Evolutionary conservation across 2,113 vertebrate genomes (phyloP).

Genomic region (Coturnix japonica): DNA sequence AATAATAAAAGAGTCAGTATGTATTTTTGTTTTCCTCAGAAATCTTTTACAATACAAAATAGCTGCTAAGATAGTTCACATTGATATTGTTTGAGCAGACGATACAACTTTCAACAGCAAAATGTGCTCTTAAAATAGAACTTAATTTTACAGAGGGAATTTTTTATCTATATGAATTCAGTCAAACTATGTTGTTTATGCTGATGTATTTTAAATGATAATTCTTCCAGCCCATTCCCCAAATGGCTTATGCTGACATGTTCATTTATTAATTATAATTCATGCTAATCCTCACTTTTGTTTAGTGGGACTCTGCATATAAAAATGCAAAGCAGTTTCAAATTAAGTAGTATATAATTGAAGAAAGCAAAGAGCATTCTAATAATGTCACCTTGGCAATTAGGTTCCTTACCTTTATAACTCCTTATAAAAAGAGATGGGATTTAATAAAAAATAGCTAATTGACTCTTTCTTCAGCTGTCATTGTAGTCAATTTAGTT

Average conservation of each 20-base stretch:
- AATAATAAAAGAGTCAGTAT: not conserved
- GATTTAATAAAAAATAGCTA: not conserved
- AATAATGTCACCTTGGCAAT: not conserved
- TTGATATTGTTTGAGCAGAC: not conserved
- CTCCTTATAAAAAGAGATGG: fast-evolving
- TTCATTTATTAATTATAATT: not conserved
- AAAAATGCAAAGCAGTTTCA: not conserved
- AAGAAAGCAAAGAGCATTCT: not conserved
- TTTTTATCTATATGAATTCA: not conserved
- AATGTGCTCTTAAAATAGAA: not conserved
- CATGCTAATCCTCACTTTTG: not conserved
- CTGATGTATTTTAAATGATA: not conserved
- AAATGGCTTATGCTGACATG: not conserved
- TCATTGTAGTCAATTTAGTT: not conserved
- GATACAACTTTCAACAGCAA: not conserved
- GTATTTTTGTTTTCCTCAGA: not conserved
- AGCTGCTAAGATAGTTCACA: not conserved
- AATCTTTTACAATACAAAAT: not conserved
- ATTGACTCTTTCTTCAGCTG: not conserved
- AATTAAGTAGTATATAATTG: not conserved
- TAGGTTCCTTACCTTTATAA: not conserved
- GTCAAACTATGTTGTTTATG: not conserved
- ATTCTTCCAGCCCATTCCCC: not conserved
- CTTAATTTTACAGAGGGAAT: not conserved
- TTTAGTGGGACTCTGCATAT: not conserved